Evolutionary conservation across 2,888 invertebrate species (phyloP).

Genomic region (Aphidoletes aphidimyza): DNA sequence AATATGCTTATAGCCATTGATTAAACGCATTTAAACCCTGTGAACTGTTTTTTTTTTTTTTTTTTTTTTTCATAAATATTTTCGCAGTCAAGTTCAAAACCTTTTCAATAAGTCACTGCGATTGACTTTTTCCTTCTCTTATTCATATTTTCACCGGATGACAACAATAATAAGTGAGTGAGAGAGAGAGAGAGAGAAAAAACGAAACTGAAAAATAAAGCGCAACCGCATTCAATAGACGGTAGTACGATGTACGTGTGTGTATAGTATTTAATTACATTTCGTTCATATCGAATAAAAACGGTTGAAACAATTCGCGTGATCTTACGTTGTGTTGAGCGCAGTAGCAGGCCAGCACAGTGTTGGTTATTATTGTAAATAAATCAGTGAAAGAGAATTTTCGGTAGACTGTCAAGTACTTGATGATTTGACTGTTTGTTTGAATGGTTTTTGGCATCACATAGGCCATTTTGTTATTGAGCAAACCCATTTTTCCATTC

Average conservation of each 20-base stretch:
- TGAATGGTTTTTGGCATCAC: neutral
- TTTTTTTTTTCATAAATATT: no score
- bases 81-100: conserved; percentile 49
- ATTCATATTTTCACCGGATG: conserved; percentile 1
- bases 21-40: conserved; percentile 38
- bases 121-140: conserved; percentile 21
- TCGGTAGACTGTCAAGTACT: no score
- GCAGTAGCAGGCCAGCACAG: no score
- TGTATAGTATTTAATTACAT: neutral
- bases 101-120: conserved; percentile 28
- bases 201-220: neutral
- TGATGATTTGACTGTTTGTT: neutral
- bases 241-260: no score
- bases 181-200: no score
- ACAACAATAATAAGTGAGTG: no score
- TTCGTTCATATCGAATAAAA: neutral
- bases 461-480: neutral
- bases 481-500: neutral
- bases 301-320: no score
- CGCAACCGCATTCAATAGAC: neutral
- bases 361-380: no score
- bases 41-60: conserved; percentile 43
- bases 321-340: no score
- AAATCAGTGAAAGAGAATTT: no score
- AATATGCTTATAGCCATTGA: neutral